Evolutionary conservation across 2,113 vertebrate species (phyloP).

Genomic region (Hypomesus transpacificus): DNA sequence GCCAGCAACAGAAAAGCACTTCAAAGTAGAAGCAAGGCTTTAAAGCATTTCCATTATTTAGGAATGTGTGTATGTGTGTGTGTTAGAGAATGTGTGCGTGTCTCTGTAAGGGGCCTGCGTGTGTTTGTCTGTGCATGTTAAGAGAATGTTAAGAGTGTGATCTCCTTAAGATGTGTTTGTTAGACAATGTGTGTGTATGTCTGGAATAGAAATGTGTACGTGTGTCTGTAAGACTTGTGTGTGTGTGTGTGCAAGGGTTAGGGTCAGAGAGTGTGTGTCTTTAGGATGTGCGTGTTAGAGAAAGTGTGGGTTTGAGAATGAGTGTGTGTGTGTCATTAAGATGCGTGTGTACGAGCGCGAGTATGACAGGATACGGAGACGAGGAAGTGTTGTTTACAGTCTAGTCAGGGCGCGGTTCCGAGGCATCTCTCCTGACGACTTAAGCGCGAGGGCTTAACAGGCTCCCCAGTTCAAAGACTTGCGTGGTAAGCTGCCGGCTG

Average conservation of each 20-base stretch:
- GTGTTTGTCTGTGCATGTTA: constrained; percentile 4
- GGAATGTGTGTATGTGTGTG: constrained; percentile 8
- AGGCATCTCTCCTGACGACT: constrained; percentile 32
- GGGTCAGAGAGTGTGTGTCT: constrained; percentile 6
- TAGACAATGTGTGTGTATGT: not conserved
- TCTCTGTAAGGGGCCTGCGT: not conserved
- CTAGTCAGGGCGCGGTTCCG: constrained; percentile 14
- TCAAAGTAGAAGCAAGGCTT: constrained; percentile 50
- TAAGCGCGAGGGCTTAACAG: constrained; percentile 53
- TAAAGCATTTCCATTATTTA: constrained; percentile 29
- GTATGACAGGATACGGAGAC: not conserved
- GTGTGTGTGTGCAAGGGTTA: not conserved
- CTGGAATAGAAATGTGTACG: not conserved
- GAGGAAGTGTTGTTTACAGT: constrained; percentile 35
- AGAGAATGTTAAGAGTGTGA: not conserved
- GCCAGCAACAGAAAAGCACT: constrained; percentile 33
- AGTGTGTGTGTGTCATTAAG: constrained; percentile 11
- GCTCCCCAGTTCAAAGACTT: constrained; percentile 61
- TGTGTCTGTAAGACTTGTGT: not conserved
- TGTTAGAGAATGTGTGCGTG: constrained; percentile 1
- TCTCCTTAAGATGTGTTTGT: not conserved
- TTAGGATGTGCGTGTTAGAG: not conserved
- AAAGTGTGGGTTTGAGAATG: too few relatives aligned
- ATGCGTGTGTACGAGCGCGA: not conserved
- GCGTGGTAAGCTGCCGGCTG: constrained; percentile 39